These are phyloP conservation scores for Tupiocoris notatus DNA, from an alignment of 2,888 invertebrate species.

Conservation along the genomic window DNA sequence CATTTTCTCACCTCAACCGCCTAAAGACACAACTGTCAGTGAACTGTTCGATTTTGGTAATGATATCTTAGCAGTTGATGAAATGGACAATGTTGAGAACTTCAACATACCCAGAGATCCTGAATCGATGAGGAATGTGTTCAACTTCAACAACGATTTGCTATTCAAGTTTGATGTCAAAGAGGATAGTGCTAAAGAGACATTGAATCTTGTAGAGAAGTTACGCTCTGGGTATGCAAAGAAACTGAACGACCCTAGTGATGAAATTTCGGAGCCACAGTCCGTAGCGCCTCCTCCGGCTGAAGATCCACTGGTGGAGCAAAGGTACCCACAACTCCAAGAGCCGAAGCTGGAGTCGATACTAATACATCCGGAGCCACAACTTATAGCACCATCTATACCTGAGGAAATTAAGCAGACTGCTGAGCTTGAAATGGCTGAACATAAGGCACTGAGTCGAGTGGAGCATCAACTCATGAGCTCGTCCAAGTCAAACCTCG, in stretches of 20 bases:
- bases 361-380: constrained; percentile 19
- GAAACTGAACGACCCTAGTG: constrained; percentile 45
- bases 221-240: constrained; percentile 64
- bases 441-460: constrained; percentile 29
- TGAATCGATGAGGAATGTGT: constrained; percentile 62
- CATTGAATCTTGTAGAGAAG: constrained; percentile 79
- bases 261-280: constrained; percentile 39
- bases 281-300: constrained; percentile 50
- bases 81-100: constrained; percentile 62
- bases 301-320: constrained; percentile 21
- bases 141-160: constrained; percentile 65
- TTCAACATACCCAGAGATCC: constrained; percentile 64
- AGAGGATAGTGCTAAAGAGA: constrained; percentile 80
- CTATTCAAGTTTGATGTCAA: constrained; percentile 75
- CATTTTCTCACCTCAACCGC: constrained; percentile 71
- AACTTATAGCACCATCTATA: constrained; percentile 44
- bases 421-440: constrained; percentile 16
- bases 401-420: constrained; percentile 46
- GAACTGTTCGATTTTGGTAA: constrained; percentile 65
- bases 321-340: constrained; percentile 1
- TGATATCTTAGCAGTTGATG: constrained; percentile 63
- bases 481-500: constrained; percentile 44
- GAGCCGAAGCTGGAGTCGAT: constrained; percentile 36
- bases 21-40: constrained; percentile 57
- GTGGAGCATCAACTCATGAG: constrained; percentile 37